Evolutionary conservation across 2,888 invertebrate genomes (phyloP).

Genomic region (Acronicta leporina): DNA sequence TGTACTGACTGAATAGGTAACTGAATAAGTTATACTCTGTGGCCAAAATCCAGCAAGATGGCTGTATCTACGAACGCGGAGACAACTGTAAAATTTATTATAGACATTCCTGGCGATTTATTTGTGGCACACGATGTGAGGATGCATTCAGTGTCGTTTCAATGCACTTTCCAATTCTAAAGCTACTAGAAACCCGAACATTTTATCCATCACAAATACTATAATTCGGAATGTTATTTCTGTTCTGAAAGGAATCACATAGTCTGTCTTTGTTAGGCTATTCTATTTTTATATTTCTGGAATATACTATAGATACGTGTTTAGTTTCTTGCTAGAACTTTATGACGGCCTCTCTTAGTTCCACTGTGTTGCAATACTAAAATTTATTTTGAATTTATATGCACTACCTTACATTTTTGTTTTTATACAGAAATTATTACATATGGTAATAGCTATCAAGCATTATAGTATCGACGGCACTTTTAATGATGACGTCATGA

Average conservation of each 20-base stretch:
- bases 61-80: conserved; percentile 6
- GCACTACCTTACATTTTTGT: too few species aligned
- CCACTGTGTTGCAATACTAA: not conserved
- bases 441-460: too few species aligned
- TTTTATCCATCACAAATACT: conserved; percentile 34
- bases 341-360: not conserved
- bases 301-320: not conserved
- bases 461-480: too few species aligned
- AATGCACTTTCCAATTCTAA: conserved; percentile 41
- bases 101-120: conserved; percentile 41
- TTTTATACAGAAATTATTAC: too few species aligned
- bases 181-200: conserved; percentile 30
- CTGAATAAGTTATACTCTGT: not conserved
- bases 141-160: conserved; percentile 27
- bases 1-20: not conserved
- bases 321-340: not conserved
- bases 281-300: conserved; percentile 7
- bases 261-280: conserved; percentile 16
- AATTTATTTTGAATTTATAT: not conserved
- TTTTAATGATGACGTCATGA: too few species aligned
- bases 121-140: conserved; percentile 32
- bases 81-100: conserved; percentile 46
- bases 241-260: conserved; percentile 31
- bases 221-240: conserved; percentile 28
- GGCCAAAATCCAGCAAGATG: conserved; percentile 1